Conservation (phyloP, 2,797 vertebrate genomes). For the Hafferia zeledoni region DNA sequence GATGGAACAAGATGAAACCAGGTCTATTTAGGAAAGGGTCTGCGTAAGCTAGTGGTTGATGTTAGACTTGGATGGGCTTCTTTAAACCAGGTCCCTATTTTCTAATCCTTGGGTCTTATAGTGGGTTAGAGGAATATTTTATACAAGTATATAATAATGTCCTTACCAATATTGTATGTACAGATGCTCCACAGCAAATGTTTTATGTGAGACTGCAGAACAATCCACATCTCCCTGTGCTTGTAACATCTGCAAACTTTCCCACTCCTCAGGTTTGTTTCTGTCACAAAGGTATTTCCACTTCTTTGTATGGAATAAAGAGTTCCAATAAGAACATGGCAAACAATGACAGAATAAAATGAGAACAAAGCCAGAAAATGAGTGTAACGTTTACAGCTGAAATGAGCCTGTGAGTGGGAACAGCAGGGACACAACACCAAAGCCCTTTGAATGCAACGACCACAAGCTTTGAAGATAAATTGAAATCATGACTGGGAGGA, state of each 20-base stretch:
- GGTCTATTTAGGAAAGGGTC: neutral
- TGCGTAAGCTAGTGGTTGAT: neutral
- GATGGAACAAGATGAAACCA: neutral
- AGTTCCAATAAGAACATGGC: neutral
- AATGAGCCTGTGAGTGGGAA: neutral
- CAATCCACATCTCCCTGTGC: neutral
- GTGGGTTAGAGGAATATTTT: neutral
- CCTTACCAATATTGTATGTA: neutral
- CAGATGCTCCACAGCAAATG: neutral
- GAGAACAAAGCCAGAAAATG: neutral
- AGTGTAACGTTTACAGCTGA: fast-evolving
- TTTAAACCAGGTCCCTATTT: neutral
- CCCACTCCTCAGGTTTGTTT: neutral
- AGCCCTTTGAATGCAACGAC: neutral
- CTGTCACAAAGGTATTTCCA: neutral
- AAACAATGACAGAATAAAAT: neutral
- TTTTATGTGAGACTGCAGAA: neutral
- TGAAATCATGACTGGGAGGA: neutral
- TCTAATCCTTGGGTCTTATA: neutral
- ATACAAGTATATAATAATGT: neutral
- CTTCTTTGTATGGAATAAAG: neutral
- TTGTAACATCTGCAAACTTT: neutral
- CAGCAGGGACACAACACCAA: neutral
- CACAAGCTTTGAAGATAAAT: neutral
- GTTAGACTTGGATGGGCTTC: neutral